Base-by-base conservation (phyloP, 2,888 invertebrate genomes). In the Caprella mutica region DNA sequence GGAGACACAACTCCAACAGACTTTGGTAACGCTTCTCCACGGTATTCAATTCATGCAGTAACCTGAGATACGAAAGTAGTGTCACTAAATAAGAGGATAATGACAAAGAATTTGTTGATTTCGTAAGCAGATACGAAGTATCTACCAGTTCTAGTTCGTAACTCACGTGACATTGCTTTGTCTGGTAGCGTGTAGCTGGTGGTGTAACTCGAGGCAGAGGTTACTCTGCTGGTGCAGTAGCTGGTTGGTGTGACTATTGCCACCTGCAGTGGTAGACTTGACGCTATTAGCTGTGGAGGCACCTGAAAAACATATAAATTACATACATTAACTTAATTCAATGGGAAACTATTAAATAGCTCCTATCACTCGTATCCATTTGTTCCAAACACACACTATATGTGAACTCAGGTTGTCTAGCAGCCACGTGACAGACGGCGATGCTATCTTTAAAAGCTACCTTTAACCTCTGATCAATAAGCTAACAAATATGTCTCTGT, bases 321-420 rank as follows among this genome's bases (percentile, higher is more conserved):
- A 33, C 39, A 23, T 80, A 78, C 69, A 81, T 80, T 3, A 78
- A 76, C 1, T 81, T 81, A 69, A n/a, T n/a, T n/a, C n/a, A n/a
- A n/a, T n/a, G n/a, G n/a, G n/a, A n/a, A n/a, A n/a, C n/a, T n/a
- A n/a, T n/a, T n/a, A n/a, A n/a, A n/a, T n/a, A n/a, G n/a, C n/a
- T n/a, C n/a, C n/a, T n/a, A n/a, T n/a, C n/a, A n/a, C n/a, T n/a
- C n/a, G n/a, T n/a, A n/a, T n/a, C n/a, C n/a, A n/a, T n/a, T n/a
- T n/a, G n/a, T n/a, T n/a, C n/a, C n/a, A n/a, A n/a, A n/a, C n/a
- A n/a, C n/a, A n/a, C n/a, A n/a, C n/a, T n/a, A n/a, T n/a, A n/a
- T n/a, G n/a, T n/a, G n/a, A n/a, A n/a, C n/a, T n/a, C n/a, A n/a
- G n/a, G n/a, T n/a, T n/a, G n/a, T n/a, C n/a, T n/a, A n/a, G n/a